Evolutionary conservation across 1,140 invertebrate species (phyloP), one percentile per base, ranked within the genome.

Genomic region (Drosophila lini): DNA sequence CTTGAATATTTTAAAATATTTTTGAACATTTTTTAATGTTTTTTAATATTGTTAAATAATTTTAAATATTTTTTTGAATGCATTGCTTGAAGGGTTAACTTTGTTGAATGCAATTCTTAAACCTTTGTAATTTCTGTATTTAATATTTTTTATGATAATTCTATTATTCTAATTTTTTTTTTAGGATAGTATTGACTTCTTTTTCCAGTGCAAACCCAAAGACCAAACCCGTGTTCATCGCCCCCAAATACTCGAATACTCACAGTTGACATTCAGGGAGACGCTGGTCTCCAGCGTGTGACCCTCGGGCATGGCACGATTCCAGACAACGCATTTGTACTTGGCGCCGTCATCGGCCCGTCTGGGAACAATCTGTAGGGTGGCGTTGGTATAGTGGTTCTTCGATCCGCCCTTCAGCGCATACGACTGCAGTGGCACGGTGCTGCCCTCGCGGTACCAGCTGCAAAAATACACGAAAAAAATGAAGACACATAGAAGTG

Each of bases 201-300:
- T 16, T 31, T 28, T 7, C n/a, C 13, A 36, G 31, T 58, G 28
- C 38, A 71, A 48, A 11, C 56, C 31, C 38, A 25, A 44, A 52
- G 45, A 31, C 41, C 42, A 34, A 34, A 13, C 9, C 42, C 31
- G 4, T 31, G 16, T 25, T 36, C 28, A 63, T 38, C 48, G 25
- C 36, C 19, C 50, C 32, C 16, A 19, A 53, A 38, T n/a, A 32
- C 16, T 22, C 28, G 16, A 15, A 31, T 93, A 96, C 96, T 97
- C 94, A 97, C 96, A 98, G 92, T 98, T 97, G 64, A 98, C 97
- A 86, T 95, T 96, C 38, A 98, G 93, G 1, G 95, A 95, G 19
- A 98, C 95, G 42, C 94, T 95, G 5, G 96, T 94, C 74, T 97
- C 96, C 45, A 98, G 92, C 75, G 96, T 96, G 44, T 96, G 94